phyloP scores from a whole-genome alignment of 2,888 invertebrate genomes.

The Acleris literana region DNA sequence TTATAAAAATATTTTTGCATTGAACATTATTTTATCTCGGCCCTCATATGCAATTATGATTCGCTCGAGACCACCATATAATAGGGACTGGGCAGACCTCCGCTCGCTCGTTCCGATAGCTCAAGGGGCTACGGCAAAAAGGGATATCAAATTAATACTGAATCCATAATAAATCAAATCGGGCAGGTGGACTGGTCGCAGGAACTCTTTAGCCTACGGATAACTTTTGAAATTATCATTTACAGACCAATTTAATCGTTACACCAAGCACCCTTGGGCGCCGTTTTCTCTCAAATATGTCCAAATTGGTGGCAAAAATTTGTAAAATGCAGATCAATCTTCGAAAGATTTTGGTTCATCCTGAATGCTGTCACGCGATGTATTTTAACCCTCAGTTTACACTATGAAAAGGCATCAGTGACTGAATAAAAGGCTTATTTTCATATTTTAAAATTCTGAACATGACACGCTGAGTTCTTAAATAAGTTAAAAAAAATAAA shows the following conservation, averaged over 20 bases:
- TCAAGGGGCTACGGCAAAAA: conserved; percentile 80
- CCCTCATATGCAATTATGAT: conserved; percentile 81
- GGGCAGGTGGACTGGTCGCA: conserved; percentile 79
- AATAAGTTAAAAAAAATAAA: background rate
- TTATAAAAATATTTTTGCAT: conserved; percentile 55
- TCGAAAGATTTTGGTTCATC: conserved; percentile 46
- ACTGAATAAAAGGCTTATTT: conserved; percentile 19
- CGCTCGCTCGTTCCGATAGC: conserved; percentile 72
- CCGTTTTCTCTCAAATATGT: conserved; percentile 35
- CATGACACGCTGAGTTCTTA: conserved; percentile 6
- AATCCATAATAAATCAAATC: conserved; percentile 83
- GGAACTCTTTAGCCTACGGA: conserved; percentile 78
- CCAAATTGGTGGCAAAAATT: conserved; percentile 55
- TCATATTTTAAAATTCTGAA: conserved; percentile 12
- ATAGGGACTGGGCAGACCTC: conserved; percentile 72
- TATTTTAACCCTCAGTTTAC: conserved; percentile 20
- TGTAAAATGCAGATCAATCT: conserved; percentile 57
- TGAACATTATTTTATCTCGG: conserved; percentile 69
- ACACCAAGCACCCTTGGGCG: conserved; percentile 28
- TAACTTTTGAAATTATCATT: conserved; percentile 77
- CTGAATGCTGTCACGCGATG: conserved; percentile 53
- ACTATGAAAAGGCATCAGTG: conserved; percentile 19
- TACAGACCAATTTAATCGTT: conserved; percentile 51
- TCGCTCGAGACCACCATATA: conserved; percentile 76
- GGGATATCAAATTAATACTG: conserved; percentile 84